phyloP scores from a whole-genome alignment of 2,797 vertebrate genomes.

The Psittacula derbiana region DNA sequence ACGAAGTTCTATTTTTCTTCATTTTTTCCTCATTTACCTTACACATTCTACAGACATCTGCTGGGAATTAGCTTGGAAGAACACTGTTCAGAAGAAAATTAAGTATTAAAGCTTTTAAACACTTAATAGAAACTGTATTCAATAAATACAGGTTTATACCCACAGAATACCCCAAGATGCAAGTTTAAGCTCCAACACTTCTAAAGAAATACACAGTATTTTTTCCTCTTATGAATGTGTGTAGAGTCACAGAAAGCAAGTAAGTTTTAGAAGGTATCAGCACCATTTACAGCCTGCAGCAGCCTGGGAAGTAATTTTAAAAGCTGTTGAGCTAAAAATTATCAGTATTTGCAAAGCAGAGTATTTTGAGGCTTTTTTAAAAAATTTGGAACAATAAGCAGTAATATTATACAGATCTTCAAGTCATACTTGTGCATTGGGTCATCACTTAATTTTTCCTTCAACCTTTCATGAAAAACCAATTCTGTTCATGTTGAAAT shows the following conservation, averaged over 20 bases:
- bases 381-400: not conserved
- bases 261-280: not conserved
- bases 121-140: not conserved
- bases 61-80: not conserved
- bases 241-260: not conserved
- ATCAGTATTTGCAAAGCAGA: not conserved
- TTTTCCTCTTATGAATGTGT: accelerated
- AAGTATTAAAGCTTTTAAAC: not conserved
- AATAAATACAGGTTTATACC: not conserved
- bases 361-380: not conserved
- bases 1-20: not conserved
- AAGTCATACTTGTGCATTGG: not conserved
- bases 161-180: not conserved
- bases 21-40: not conserved
- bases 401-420: not conserved
- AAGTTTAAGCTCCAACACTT: not conserved
- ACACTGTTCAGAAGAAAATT: not conserved
- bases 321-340: not conserved
- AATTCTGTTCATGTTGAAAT: not conserved
- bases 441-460: not conserved
- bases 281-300: not conserved
- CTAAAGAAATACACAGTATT: not conserved
- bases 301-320: not conserved
- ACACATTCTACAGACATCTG: not conserved
- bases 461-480: not conserved